phyloP scores from a whole-genome alignment of 2,888 invertebrate genomes.

The Tetanocera ferruginea region DNA sequence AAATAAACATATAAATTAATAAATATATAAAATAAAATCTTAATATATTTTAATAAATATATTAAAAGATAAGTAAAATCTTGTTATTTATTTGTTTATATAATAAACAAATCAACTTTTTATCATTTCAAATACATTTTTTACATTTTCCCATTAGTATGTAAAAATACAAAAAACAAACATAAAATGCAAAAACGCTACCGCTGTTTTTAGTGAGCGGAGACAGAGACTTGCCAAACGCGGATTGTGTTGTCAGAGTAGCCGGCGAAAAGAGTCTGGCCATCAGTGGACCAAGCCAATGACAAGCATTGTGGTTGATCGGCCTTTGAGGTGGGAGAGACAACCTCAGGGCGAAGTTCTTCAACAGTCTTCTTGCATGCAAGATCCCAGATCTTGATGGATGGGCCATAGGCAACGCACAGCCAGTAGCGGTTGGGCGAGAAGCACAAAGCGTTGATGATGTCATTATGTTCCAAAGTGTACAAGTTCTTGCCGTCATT shows the following conservation, averaged over 20 bases:
- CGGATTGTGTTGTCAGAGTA: conserved; percentile 98
- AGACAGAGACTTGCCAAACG: conserved; percentile 97
- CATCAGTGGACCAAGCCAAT: conserved; percentile 98
- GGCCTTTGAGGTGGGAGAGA: conserved; percentile 81
- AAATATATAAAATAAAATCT: too few species aligned
- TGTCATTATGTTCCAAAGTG: conserved; percentile 97
- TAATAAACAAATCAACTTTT: conserved; percentile 58
- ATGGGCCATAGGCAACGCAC: conserved; percentile 98
- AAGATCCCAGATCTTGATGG: conserved; percentile 99
- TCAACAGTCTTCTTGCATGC: conserved; percentile 99
- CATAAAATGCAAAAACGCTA: not conserved
- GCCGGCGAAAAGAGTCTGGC: conserved; percentile 98
- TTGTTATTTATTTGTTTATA: not conserved
- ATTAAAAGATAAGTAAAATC: too few species aligned
- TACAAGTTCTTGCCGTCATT: conserved; percentile 99
- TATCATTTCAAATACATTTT: conserved; percentile 48
- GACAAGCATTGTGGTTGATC: conserved; percentile 97
- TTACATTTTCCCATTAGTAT: conserved; percentile 35
- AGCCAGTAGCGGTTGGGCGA: conserved; percentile 99
- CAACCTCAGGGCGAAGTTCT: conserved; percentile 96
- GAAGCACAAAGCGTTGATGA: conserved; percentile 98
- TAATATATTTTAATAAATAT: too few species aligned
- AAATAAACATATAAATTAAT: too few species aligned
- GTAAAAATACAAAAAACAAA: conserved; percentile 32
- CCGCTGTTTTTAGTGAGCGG: conserved; percentile 77